Evolutionary conservation across 2,797 vertebrate species (phyloP).

Genomic region (Synaphobranchus kaupii): DNA sequence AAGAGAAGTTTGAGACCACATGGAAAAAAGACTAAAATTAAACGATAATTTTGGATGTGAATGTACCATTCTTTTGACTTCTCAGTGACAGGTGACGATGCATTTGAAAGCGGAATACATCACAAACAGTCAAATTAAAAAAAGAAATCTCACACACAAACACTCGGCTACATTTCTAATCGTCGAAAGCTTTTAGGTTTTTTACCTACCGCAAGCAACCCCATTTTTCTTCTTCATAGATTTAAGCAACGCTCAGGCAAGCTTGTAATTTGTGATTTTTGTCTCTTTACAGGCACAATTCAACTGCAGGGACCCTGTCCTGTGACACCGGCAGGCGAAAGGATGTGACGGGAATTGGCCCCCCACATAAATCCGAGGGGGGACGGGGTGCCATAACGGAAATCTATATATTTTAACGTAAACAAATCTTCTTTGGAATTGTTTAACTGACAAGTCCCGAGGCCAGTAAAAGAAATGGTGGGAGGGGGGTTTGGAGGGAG

Average conservation of each 20-base stretch:
- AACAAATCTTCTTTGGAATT: constrained; percentile 65
- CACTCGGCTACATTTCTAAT: constrained; percentile 14
- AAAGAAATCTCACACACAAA: constrained; percentile 8
- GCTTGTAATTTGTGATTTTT: not conserved
- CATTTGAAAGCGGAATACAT: not conserved
- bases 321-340: constrained; percentile 60
- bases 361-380: constrained; percentile 41
- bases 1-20: not conserved
- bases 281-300: constrained; percentile 7
- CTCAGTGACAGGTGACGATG: not conserved
- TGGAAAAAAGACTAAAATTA: not conserved
- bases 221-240: constrained; percentile 28
- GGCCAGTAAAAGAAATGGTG: constrained; percentile 44
- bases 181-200: constrained; percentile 13
- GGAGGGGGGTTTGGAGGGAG: not conserved
- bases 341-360: constrained; percentile 65
- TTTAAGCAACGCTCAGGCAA: not conserved
- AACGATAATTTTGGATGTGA: not conserved
- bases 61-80: not conserved
- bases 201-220: constrained; percentile 38
- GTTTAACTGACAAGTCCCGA: constrained; percentile 60
- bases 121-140: not conserved
- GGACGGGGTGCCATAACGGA: constrained; percentile 52
- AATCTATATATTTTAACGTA: constrained; percentile 64
- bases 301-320: constrained; percentile 58